phyloP scores from a whole-genome alignment of 2,888 invertebrate genomes.

The Drosophila maculinotata region DNA sequence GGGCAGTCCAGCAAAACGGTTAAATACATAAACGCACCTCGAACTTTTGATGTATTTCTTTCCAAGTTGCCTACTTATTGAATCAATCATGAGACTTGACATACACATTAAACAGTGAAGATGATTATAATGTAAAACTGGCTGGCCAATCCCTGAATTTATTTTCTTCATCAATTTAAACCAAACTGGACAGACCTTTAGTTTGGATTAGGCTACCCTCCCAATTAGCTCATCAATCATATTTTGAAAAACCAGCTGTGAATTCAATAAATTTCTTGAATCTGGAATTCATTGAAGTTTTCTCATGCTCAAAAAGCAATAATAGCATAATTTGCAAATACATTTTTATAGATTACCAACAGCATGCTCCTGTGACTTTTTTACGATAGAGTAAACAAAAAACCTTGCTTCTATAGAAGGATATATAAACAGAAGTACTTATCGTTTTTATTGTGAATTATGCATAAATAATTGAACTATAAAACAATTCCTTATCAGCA shows the following conservation, averaged over 20 bases:
- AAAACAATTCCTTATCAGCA: neutral
- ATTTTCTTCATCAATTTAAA: too few relatives aligned
- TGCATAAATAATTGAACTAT: neutral
- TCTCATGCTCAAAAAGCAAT: too few relatives aligned
- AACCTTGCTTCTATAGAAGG: neutral
- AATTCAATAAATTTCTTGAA: too few relatives aligned
- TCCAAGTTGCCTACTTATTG: neutral
- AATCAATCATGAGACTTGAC: neutral
- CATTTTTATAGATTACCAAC: too few relatives aligned
- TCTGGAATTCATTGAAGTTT: too few relatives aligned
- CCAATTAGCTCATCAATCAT: too few relatives aligned
- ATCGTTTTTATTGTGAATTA: neutral
- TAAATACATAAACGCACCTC: neutral
- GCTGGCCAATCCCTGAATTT: neutral
- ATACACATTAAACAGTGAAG: neutral
- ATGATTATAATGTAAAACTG: neutral
- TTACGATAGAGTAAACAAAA: too few relatives aligned
- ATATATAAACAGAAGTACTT: neutral
- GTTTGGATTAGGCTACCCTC: neutral
- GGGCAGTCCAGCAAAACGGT: neutral
- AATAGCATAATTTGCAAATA: too few relatives aligned
- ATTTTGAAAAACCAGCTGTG: too few relatives aligned
- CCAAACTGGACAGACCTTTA: too few relatives aligned
- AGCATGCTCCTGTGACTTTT: too few relatives aligned
- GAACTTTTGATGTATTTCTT: neutral